These are phyloP conservation scores for Crepidodera aurea DNA, from an alignment of 2,888 invertebrate species.

Conservation along the genomic window DNA sequence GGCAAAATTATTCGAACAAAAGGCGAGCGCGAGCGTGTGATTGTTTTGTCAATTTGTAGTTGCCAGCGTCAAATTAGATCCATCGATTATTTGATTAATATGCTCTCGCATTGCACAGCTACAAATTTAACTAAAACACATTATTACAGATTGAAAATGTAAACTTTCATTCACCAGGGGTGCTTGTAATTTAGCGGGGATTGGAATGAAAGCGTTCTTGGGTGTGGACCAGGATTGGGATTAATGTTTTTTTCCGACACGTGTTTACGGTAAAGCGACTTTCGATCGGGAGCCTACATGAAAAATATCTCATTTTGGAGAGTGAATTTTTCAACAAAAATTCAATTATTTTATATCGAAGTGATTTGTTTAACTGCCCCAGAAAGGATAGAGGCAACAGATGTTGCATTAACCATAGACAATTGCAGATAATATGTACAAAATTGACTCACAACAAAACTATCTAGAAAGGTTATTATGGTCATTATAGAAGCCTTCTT, in stretches of 20 bases:
- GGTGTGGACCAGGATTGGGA: constrained; percentile 13
- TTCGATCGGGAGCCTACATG: not conserved
- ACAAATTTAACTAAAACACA: constrained; percentile 48
- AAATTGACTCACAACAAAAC: too few relatives aligned
- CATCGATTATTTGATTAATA: constrained; percentile 59
- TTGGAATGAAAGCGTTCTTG: constrained; percentile 22
- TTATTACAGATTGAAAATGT: constrained; percentile 42
- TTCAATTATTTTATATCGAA: too few relatives aligned
- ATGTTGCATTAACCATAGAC: too few relatives aligned
- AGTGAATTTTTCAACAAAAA: not conserved
- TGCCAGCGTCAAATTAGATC: constrained; percentile 58
- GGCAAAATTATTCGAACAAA: constrained; percentile 43
- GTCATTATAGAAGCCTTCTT: too few relatives aligned
- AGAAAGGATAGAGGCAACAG: too few relatives aligned
- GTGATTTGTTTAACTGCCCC: too few relatives aligned
- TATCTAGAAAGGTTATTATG: too few relatives aligned
- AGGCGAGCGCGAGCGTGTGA: constrained; percentile 55
- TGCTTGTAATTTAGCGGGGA: constrained; percentile 15
- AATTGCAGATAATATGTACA: too few relatives aligned
- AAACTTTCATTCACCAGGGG: constrained; percentile 31
- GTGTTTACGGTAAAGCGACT: not conserved
- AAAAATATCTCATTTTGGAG: not conserved
- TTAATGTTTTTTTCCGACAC: constrained; percentile 19
- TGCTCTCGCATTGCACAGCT: constrained; percentile 41
- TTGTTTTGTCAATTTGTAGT: constrained; percentile 60